A percentile compares a stretch with the other conserved stretches of the same genome.
Conservation (phyloP, 2,797 vertebrate genomes). For the Xiphorhynchus erythropygius region DNA sequence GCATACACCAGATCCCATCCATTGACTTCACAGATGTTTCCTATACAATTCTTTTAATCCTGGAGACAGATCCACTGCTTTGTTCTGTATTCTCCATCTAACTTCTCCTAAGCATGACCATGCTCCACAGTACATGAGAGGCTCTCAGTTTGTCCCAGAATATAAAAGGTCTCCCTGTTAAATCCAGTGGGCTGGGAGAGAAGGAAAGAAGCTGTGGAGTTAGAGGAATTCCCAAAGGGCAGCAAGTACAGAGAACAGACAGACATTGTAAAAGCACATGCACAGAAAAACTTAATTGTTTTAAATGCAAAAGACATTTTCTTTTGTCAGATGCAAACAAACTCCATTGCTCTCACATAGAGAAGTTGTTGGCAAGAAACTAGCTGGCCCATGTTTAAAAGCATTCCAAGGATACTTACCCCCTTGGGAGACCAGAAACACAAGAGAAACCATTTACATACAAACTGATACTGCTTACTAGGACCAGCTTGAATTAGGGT, state of each 20-base stretch:
- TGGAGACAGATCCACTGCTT: not conserved
- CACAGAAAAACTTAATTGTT: slow-evolving; percentile 24
- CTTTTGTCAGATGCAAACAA: slow-evolving; percentile 14
- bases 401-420: slow-evolving; percentile 51
- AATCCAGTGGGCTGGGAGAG: not conserved
- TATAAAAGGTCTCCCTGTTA: slow-evolving; percentile 10
- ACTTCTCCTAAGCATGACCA: not conserved
- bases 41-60: not conserved
- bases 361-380: slow-evolving; percentile 15
- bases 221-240: slow-evolving; percentile 28
- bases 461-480: not conserved
- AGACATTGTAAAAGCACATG: slow-evolving; percentile 27
- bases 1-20: not conserved
- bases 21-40: not conserved
- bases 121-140: accelerated
- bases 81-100: not conserved
- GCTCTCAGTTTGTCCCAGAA: not conserved
- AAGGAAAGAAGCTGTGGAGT: not conserved
- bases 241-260: slow-evolving; percentile 22
- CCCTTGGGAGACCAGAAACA: slow-evolving; percentile 15
- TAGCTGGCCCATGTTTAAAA: slow-evolving; percentile 41
- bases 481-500: not conserved
- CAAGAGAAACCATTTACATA: not conserved
- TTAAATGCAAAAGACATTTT: slow-evolving; percentile 24
- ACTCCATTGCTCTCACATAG: not conserved